phyloP scores from a whole-genome alignment of 2,888 invertebrate species.

The Carterocephalus palaemon region DNA sequence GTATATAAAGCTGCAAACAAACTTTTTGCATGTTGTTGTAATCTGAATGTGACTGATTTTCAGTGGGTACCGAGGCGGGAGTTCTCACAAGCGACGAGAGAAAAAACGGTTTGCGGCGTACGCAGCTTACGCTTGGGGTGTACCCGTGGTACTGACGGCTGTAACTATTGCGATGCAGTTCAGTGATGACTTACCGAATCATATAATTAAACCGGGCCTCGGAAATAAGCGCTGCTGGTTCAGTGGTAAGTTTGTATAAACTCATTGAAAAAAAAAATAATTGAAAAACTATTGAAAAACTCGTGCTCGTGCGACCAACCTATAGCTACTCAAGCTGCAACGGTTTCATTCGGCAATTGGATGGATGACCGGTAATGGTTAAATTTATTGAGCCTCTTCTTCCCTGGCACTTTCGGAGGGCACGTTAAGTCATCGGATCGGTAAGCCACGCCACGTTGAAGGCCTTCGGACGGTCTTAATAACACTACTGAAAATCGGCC shows the following conservation, averaged over 20 bases:
- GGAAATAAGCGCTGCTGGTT: conserved; percentile 80
- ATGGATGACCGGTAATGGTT: too few species aligned
- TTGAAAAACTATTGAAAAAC: too few species aligned
- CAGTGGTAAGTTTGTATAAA: conserved; percentile 56
- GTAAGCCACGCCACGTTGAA: too few species aligned
- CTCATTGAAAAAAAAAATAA: conserved; percentile 2
- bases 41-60: too few species aligned
- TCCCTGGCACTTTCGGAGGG: too few species aligned
- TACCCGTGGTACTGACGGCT: conserved; percentile 75
- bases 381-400: background rate
- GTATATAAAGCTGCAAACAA: too few species aligned
- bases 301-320: background rate
- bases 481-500: too few species aligned
- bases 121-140: conserved; percentile 84
- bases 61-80: conserved; percentile 76
- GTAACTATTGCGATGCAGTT: conserved; percentile 77
- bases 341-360: too few species aligned
- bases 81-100: conserved; percentile 70
- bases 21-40: too few species aligned
- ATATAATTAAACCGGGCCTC: conserved; percentile 76
- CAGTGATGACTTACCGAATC: conserved; percentile 55
- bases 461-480: too few species aligned
- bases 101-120: conserved; percentile 81
- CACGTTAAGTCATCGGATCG: too few species aligned
- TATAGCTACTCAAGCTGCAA: background rate